Evolutionary conservation across 2,797 vertebrate genomes (phyloP), one percentile per base, ranked within the genome.

Genomic region (Octomys mimax): DNA sequence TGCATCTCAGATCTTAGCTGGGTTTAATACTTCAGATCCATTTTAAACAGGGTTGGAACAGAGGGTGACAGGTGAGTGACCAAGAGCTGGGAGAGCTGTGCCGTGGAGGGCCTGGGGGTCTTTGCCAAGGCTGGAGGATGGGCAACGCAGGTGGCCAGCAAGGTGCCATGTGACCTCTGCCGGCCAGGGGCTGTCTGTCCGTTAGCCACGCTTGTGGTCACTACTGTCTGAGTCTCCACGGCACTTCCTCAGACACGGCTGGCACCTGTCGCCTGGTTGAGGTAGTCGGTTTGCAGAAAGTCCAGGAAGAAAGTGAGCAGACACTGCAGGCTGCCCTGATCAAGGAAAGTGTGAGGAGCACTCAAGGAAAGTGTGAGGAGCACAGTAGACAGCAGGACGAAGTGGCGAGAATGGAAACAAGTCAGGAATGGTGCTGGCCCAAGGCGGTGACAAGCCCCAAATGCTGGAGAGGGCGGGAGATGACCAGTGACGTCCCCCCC

Each of bases 311-410:
- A 28, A n/a, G n/a, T 4, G 33, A 75, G 49, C 46, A 52, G 61
- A 26, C 10, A 12, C 46, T 9, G 22, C n/a, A 49, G 33, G 73
- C 81, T 46, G 21, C 9, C 0, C 0, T 16, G 21, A 8, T 13
- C 54, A 14, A 4, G 54, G 36, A 54, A 22, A 21, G 36, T 24
- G 33, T 42, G 52, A 0, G 1, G 62, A 57, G n/a, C n/a, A 36
- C 54, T 13, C 54, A 14, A 4, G 54, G 36, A 54, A 22, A 21
- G 36, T 24, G 33, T 42, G 52, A 0, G 1, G 62, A 57, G n/a
- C n/a, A 36, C 54, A 39, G 33, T 42, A 83, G 49, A 46, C n/a
- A 61, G 6, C 36, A 78, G 66, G 2, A 12, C n/a, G 39, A 5
- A 59, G 80, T 39, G 59, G 3, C 85, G 19, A 71, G 79, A 62